These are phyloP conservation scores for Neolamprologus modestus DNA, from an alignment of 2,113 vertebrate species.

Conservation along the genomic window DNA sequence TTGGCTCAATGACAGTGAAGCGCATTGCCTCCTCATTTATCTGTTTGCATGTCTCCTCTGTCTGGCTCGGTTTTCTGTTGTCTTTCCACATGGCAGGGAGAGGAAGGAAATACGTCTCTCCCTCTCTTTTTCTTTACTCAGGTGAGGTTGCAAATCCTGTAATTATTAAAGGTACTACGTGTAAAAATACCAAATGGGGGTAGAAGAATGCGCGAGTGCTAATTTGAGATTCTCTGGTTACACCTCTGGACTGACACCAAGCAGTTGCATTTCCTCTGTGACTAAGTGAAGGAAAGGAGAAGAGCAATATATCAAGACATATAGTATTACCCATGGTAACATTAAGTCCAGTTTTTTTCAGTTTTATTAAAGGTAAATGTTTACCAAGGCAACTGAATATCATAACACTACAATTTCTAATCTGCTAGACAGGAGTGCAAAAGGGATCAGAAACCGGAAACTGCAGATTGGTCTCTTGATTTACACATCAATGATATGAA, in stretches of 20 bases:
- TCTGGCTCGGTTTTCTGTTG: background rate
- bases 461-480: background rate
- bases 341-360: background rate
- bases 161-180: slow-evolving; percentile 27
- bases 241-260: slow-evolving; percentile 16
- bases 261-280: slow-evolving; percentile 16
- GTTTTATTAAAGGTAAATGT: slow-evolving; percentile 9
- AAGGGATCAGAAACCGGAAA: background rate
- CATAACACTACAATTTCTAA: background rate
- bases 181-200: slow-evolving; percentile 24
- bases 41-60: slow-evolving; percentile 20
- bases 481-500: background rate
- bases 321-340: background rate
- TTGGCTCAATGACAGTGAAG: background rate
- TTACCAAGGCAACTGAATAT: background rate
- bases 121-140: background rate
- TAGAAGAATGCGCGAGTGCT: slow-evolving; percentile 7
- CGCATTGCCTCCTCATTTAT: slow-evolving; percentile 36
- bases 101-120: background rate
- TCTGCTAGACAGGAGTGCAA: background rate
- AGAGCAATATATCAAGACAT: background rate
- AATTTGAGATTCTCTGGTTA: slow-evolving; percentile 48
- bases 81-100: background rate
- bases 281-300: background rate
- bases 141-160: slow-evolving; percentile 44